Conservation (phyloP, 2,888 invertebrate species). For the Clusia tigrina region DNA sequence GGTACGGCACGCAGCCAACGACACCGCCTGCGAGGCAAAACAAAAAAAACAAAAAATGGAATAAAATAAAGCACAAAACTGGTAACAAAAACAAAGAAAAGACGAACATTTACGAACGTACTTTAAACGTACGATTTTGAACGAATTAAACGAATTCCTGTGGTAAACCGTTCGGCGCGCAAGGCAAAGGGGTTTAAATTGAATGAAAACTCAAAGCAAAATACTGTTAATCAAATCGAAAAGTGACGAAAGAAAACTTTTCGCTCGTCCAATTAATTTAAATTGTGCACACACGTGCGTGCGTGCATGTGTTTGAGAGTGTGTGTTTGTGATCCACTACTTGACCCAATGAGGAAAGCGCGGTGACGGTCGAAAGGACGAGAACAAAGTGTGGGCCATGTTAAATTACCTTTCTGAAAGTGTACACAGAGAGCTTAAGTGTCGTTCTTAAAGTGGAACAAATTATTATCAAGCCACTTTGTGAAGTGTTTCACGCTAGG, state of each 20-base stretch:
- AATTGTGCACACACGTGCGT: too few relatives aligned
- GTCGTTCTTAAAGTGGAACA: not conserved
- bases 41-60: too few relatives aligned
- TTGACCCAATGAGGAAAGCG: not conserved
- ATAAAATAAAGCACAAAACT: too few relatives aligned
- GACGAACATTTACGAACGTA: slow-evolving; percentile 6
- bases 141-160: too few relatives aligned
- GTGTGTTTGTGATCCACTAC: not conserved
- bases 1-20: too few relatives aligned
- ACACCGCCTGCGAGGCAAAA: too few relatives aligned
- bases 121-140: too few relatives aligned
- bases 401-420: not conserved
- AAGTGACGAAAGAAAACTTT: not conserved
- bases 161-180: not conserved
- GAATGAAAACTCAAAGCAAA: too few relatives aligned
- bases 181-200: too few relatives aligned
- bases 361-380: not conserved
- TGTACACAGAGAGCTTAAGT: not conserved
- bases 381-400: not conserved
- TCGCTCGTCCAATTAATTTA: not conserved
- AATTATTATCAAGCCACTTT: too few relatives aligned
- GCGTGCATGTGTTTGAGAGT: not conserved
- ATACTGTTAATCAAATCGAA: not conserved
- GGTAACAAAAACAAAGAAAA: too few relatives aligned
- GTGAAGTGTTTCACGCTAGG: too few relatives aligned